Percentiles rank a stretch among this genome's conserved stretches.
Evolutionary conservation across 2,797 vertebrate genomes (phyloP).

Genomic region (Acrocephalus scirpaceus): DNA sequence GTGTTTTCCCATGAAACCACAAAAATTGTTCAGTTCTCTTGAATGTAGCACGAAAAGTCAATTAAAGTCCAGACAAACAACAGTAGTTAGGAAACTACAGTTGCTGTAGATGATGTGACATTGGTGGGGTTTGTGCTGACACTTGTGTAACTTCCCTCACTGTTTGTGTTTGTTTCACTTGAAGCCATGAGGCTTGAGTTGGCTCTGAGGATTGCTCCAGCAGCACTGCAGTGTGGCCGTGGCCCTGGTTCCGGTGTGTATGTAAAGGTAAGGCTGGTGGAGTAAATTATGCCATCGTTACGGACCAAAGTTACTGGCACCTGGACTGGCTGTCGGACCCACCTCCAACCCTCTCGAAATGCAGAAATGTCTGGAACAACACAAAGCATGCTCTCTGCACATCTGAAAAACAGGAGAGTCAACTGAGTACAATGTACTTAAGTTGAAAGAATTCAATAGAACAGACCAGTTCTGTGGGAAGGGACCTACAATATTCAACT

Average conservation of each 20-base stretch:
- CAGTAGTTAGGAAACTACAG: constrained; percentile 95
- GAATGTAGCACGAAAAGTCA: constrained; percentile 85
- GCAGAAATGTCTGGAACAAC: constrained; percentile 99
- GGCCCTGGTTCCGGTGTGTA: constrained; percentile 98
- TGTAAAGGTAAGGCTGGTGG: constrained; percentile 98
- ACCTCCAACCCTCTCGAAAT: constrained; percentile 98
- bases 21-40: constrained; percentile 77
- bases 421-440: neutral
- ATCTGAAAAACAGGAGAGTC: constrained; percentile 77
- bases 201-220: constrained; percentile 93
- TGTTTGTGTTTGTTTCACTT: constrained; percentile 80
- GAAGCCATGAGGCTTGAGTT: constrained; percentile 88
- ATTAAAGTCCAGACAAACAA: constrained; percentile 76
- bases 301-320: constrained; percentile 98
- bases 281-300: constrained; percentile 98
- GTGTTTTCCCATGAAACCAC: constrained; percentile 84
- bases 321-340: constrained; percentile 98
- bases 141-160: constrained; percentile 81
- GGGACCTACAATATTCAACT: neutral
- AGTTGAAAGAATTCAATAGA: neutral
- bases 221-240: constrained; percentile 95
- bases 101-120: constrained; percentile 89
- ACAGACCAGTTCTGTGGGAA: neutral
- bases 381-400: constrained; percentile 97
- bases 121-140: constrained; percentile 87